Evolutionary conservation across 1,140 invertebrate genomes (phyloP).

Genomic region (Bombus soroeensis): DNA sequence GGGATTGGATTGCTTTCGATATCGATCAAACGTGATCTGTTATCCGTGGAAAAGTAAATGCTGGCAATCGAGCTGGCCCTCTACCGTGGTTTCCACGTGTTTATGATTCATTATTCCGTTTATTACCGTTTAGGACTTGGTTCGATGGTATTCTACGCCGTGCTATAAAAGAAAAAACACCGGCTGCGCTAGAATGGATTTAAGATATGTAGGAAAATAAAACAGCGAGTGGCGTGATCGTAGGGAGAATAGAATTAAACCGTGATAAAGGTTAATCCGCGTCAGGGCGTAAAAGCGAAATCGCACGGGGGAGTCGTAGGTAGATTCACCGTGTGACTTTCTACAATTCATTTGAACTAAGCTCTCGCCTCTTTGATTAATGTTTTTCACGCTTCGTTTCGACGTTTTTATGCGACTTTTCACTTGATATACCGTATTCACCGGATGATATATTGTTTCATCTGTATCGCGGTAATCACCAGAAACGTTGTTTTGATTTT

Average conservation of each 20-base stretch:
- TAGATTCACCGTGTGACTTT: not conserved
- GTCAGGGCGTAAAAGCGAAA: not conserved
- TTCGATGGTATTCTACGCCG: not conserved
- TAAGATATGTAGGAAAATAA: not conserved
- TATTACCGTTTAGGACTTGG: not conserved
- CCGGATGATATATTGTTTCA: slow-evolving; percentile 9
- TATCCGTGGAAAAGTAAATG: not conserved
- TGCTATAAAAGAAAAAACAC: not conserved
- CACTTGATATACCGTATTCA: not conserved
- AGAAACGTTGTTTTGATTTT: not conserved
- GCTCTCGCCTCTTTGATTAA: slow-evolving; percentile 3
- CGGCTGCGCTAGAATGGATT: not conserved
- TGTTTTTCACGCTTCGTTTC: slow-evolving; percentile 5
- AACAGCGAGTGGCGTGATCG: not conserved
- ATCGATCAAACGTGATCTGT: not conserved
- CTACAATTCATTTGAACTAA: slow-evolving; percentile 6
- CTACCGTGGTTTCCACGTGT: not conserved
- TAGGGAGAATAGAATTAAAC: not conserved
- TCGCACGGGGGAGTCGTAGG: not conserved
- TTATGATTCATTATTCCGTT: not conserved
- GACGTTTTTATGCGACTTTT: not conserved
- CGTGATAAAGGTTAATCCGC: not conserved
- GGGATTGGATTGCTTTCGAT: not conserved
- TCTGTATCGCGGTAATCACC: slow-evolving; percentile 1
- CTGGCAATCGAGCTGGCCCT: not conserved